A percentile compares a stretch with the other conserved stretches of the same genome.
These are phyloP conservation scores for Paraescarpia echinospica DNA, from an alignment of 1,140 invertebrate genomes.

Conservation along the genomic window DNA sequence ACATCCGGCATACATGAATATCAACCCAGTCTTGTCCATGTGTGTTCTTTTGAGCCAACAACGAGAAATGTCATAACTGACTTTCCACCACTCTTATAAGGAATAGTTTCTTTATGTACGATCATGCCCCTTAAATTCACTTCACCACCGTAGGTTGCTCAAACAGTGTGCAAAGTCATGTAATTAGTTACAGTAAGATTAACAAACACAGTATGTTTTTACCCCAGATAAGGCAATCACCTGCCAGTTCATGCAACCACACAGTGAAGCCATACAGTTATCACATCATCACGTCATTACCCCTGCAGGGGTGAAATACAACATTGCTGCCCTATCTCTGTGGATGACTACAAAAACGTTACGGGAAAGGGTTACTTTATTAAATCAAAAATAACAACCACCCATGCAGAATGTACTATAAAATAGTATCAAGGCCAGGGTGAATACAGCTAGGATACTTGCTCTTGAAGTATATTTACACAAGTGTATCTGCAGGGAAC, in stretches of 20 bases:
- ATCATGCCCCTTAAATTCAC: background rate
- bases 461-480: too few species aligned
- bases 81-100: background rate
- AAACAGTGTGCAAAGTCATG: background rate
- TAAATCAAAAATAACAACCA: too few species aligned
- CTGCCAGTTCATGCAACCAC: background rate
- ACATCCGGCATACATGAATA: background rate
- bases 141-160: background rate
- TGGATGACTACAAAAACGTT: background rate
- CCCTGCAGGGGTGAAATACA: background rate
- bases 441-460: too few species aligned
- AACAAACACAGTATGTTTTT: background rate
- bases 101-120: background rate
- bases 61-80: background rate
- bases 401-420: too few species aligned
- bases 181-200: background rate
- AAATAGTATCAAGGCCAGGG: too few species aligned
- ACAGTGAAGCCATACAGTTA: background rate
- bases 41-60: background rate
- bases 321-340: background rate
- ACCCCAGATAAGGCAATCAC: background rate
- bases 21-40: background rate
- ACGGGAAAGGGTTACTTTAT: background rate
- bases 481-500: background rate
- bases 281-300: background rate